Evolutionary conservation across 2,113 vertebrate species (phyloP).

Genomic region (Numida meleagris): DNA sequence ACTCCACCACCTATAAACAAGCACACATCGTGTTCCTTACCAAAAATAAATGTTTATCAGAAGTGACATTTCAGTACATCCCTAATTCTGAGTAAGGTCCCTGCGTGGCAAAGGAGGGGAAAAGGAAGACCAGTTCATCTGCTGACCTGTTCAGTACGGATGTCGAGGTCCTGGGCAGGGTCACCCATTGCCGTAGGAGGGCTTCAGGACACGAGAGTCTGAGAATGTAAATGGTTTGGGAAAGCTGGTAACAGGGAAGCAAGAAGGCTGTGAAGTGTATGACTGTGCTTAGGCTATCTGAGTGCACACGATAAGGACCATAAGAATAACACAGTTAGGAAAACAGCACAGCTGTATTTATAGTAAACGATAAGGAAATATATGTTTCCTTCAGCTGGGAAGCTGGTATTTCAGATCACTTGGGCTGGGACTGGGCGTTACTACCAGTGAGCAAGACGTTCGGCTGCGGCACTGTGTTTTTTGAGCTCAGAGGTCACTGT

Average conservation of each 20-base stretch:
- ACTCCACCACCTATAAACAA: constrained; percentile 2
- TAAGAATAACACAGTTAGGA: background rate
- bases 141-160: constrained; percentile 4
- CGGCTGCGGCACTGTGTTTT: background rate
- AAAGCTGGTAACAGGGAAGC: background rate
- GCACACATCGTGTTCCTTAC: background rate
- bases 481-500: background rate
- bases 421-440: background rate
- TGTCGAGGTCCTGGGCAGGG: background rate
- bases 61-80: constrained; percentile 32
- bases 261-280: background rate
- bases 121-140: constrained; percentile 34
- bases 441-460: background rate
- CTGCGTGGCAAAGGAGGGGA: background rate
- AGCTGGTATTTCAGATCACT: background rate
- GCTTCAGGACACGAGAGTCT: background rate
- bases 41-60: constrained; percentile 66
- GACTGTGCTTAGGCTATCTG: background rate
- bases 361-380: constrained; percentile 23
- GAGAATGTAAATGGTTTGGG: background rate
- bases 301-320: background rate
- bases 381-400: constrained; percentile 15
- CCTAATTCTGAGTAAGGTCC: background rate
- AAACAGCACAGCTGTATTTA: constrained; percentile 46
- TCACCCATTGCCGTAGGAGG: background rate